Evolutionary conservation across 2,113 vertebrate genomes (phyloP).

Genomic region (Uria aalge): DNA sequence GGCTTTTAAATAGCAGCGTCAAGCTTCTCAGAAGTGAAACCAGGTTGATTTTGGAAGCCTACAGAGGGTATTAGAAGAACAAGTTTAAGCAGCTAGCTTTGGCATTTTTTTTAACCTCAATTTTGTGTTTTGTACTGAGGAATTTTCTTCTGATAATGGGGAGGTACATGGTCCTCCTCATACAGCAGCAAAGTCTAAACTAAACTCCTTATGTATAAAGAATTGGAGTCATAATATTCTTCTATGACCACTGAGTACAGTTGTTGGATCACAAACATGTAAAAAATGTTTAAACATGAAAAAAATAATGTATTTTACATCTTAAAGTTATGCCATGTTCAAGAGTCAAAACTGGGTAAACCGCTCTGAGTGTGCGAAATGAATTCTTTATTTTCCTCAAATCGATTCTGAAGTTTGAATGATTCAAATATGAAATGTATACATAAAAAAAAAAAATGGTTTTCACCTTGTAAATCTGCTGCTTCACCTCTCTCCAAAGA

Average conservation of each 20-base stretch:
- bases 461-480: not conserved
- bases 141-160: not conserved
- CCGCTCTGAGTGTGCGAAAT: fast-evolving
- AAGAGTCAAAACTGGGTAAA: not conserved
- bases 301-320: not conserved
- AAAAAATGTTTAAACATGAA: too few species aligned
- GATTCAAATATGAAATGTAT: not conserved
- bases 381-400: not conserved
- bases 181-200: not conserved
- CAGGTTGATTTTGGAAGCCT: not conserved
- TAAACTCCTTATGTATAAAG: not conserved
- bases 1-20: slow-evolving; percentile 10
- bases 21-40: not conserved
- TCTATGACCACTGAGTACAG: not conserved
- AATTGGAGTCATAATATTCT: not conserved
- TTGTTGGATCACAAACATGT: not conserved
- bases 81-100: not conserved
- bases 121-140: not conserved
- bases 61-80: not conserved
- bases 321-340: not conserved
- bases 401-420: not conserved
- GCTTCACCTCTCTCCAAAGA: not conserved
- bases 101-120: not conserved
- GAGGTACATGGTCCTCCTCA: fast-evolving
- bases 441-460: not conserved